Base-by-base conservation (phyloP, 2,888 invertebrate genomes). In the Operophtera brumata region DNA sequence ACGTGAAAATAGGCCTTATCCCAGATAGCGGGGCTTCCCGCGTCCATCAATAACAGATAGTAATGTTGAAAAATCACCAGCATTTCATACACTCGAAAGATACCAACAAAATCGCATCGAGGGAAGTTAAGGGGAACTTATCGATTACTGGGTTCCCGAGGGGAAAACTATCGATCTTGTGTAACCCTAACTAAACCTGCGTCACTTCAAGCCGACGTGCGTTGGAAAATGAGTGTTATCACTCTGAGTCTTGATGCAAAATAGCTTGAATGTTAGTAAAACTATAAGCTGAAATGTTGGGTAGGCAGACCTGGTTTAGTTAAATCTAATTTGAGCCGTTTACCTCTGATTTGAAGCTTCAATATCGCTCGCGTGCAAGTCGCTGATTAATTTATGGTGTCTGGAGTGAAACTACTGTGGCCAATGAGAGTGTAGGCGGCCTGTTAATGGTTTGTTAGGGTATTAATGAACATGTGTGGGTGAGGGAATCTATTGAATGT, bases 121-220 rank as follows among this genome's bases (percentile, higher is more conserved):
- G 48, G 41, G 34, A 35, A 48, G 28, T 34, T 9, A 28, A 9
- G 32, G 39, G 41, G 48, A 35, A 48, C 25, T 35, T 43, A 73
- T 70, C 61, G 72, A 73, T 71, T 61, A 40, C 48, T 54, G 55
- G 47, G 53, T 61, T 67, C 67, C 73, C 75, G 52, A 48, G 64
- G 71, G 73, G 70, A 70, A 71, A 73, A 73, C 64, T 73, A 73
- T 73, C 65, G 75, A 71, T 70, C 66, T 47, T 37, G 48, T n/a
- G 49, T 12, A 48, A 63, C 67, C 65, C 64, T 59, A 47, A 8
- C 8, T 10, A 10, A 11, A 6, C 13, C 36, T 36, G 13, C 7
- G 7, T 36, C 36, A 36, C 36, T 36, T 12, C 8, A 36, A 36
- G 11, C 6, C 10, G 10, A 2, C 10, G 10, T 30, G 8, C 5